Percentiles rank a stretch among this genome's conserved stretches.
Evolutionary conservation across 2,113 vertebrate genomes (phyloP).

Genomic region (Lichenostomus cassidix): DNA sequence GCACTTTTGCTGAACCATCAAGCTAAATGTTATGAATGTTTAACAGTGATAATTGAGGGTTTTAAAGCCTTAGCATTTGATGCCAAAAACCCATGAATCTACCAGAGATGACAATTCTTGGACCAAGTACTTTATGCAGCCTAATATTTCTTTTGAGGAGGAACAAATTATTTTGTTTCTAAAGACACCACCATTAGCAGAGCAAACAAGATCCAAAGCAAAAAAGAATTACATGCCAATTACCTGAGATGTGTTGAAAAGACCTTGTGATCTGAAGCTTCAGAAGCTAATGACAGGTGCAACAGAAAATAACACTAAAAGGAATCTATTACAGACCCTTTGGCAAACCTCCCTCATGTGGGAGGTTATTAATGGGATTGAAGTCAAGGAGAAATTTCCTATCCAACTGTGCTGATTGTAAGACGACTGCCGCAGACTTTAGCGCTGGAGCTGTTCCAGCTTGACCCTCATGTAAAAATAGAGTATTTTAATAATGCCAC

Average conservation of each 20-base stretch:
- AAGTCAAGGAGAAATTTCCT: constrained; percentile 40
- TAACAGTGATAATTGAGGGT: background rate
- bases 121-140: background rate
- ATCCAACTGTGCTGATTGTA: background rate
- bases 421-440: background rate
- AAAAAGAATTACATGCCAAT: background rate
- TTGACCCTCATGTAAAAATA: constrained; percentile 29
- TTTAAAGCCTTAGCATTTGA: background rate
- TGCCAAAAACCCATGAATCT: background rate
- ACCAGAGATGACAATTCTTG: background rate
- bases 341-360: background rate
- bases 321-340: background rate
- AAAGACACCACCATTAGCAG: background rate
- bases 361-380: constrained; percentile 40
- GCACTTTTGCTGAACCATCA: background rate
- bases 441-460: background rate
- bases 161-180: background rate
- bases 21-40: constrained; percentile 1
- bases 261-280: background rate
- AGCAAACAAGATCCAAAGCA: background rate
- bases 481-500: constrained; percentile 42
- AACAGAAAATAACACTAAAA: constrained; percentile 33
- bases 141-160: background rate
- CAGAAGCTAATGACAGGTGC: constrained; percentile 3
- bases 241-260: background rate